Percentiles rank a stretch among this genome's conserved stretches.
Conservation (phyloP, 2,797 vertebrate species). For the Cynopterus sphinx region DNA sequence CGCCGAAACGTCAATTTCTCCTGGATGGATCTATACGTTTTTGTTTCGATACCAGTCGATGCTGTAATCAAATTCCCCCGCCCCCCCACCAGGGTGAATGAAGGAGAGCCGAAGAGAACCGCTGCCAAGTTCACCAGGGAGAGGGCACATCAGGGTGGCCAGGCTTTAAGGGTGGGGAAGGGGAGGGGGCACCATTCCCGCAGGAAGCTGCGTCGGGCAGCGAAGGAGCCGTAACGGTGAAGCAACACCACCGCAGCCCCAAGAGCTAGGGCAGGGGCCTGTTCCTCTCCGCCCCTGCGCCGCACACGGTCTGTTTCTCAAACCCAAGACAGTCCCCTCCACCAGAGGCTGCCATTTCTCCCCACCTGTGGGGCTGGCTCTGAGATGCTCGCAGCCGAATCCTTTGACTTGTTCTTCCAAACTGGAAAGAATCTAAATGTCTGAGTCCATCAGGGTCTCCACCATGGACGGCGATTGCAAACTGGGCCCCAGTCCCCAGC, state of each 20-base stretch:
- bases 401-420: not conserved
- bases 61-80: not conserved
- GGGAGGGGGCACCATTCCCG: fast-evolving
- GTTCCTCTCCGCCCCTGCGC: too few relatives aligned
- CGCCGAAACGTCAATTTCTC: not conserved
- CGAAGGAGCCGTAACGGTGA: not conserved
- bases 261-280: not conserved
- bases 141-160: not conserved
- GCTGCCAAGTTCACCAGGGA: not conserved
- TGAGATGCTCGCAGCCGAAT: fast-evolving
- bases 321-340: too few relatives aligned
- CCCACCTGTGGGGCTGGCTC: too few relatives aligned
- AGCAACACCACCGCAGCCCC: not conserved
- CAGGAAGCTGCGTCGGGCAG: not conserved
- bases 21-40: not conserved
- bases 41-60: slow-evolving; percentile 50
- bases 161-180: not conserved
- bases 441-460: not conserved
- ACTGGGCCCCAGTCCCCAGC: not conserved
- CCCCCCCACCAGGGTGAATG: not conserved
- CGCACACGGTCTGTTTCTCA: not conserved
- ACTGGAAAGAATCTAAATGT: not conserved
- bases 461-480: fast-evolving
- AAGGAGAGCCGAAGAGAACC: not conserved
- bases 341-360: not conserved